Conservation (phyloP, 2,888 invertebrate species). For the Leucophenga montana region DNA sequence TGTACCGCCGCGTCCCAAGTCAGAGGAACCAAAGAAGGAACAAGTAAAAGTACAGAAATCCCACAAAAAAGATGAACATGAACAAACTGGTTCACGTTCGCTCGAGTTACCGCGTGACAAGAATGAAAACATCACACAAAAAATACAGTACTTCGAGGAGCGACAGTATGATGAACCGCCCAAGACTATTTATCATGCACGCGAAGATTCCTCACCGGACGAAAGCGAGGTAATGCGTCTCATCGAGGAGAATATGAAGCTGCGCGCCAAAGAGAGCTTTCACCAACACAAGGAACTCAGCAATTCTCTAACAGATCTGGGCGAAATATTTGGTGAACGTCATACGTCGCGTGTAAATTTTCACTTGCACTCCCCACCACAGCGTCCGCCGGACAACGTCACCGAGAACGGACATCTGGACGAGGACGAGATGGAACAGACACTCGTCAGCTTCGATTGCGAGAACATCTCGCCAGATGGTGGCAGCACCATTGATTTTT, state of each 20-base stretch:
- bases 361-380: slow-evolving; percentile 74
- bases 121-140: slow-evolving; percentile 76
- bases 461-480: slow-evolving; percentile 62
- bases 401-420: slow-evolving; percentile 27
- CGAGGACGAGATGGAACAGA: slow-evolving; percentile 36
- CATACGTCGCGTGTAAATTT: slow-evolving; percentile 73
- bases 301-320: slow-evolving; percentile 77
- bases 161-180: slow-evolving; percentile 76
- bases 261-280: slow-evolving; percentile 57
- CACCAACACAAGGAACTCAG: slow-evolving; percentile 66
- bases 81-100: slow-evolving; percentile 5
- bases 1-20: slow-evolving; percentile 54
- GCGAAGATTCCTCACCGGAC: slow-evolving; percentile 75
- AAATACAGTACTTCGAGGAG: slow-evolving; percentile 87
- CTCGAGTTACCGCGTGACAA: slow-evolving; percentile 23
- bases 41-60: neutral
- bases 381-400: slow-evolving; percentile 74
- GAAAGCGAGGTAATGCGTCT: slow-evolving; percentile 74
- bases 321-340: slow-evolving; percentile 87
- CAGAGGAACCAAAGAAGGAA: slow-evolving; percentile 21
- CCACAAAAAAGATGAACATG: neutral
- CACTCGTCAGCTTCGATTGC: slow-evolving; percentile 52
- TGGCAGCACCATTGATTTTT: slow-evolving; percentile 75
- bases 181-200: slow-evolving; percentile 75
- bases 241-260: slow-evolving; percentile 73